A percentile compares a stretch with the other conserved stretches of the same genome.
These are phyloP conservation scores for Polypterus senegalus DNA, from an alignment of 2,113 vertebrate genomes.

Conservation along the genomic window DNA sequence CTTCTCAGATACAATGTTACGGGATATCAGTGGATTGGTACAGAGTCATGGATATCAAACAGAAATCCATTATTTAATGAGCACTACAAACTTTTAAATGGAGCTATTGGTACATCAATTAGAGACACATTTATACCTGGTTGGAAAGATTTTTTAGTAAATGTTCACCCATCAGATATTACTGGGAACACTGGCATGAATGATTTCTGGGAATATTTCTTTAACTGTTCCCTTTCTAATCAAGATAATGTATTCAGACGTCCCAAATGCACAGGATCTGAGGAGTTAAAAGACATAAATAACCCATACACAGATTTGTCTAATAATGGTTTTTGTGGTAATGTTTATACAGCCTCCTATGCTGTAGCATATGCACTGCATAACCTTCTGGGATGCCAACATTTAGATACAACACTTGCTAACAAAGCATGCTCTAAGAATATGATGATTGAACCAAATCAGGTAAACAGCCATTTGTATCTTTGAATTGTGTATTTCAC, in stretches of 20 bases:
- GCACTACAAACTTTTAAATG: background rate
- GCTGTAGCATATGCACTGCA: slow-evolving; percentile 5
- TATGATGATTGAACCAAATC: slow-evolving; percentile 2
- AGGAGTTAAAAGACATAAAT: background rate
- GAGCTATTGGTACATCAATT: background rate
- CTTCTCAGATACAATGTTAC: slow-evolving; percentile 2
- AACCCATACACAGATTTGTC: slow-evolving; percentile 6
- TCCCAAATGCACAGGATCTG: background rate
- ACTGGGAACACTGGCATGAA: background rate
- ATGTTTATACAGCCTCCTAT: slow-evolving; percentile 1
- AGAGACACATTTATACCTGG: background rate
- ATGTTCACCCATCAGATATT: background rate
- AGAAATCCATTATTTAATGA: background rate
- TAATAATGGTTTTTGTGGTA: background rate
- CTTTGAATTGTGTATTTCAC: no score
- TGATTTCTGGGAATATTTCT: slow-evolving; percentile 3
- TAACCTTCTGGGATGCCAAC: background rate
- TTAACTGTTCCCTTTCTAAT: background rate
- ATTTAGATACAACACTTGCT: background rate
- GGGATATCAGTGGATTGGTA: slow-evolving; percentile 8
- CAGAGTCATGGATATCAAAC: background rate
- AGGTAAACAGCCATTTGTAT: background rate
- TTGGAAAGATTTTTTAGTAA: slow-evolving; percentile 5
- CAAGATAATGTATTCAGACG: background rate
- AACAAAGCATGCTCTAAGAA: background rate